A percentile compares a stretch with the other conserved stretches of the same genome.
Evolutionary conservation across 2,113 vertebrate genomes (phyloP).

Genomic region (Amia ocellicauda): DNA sequence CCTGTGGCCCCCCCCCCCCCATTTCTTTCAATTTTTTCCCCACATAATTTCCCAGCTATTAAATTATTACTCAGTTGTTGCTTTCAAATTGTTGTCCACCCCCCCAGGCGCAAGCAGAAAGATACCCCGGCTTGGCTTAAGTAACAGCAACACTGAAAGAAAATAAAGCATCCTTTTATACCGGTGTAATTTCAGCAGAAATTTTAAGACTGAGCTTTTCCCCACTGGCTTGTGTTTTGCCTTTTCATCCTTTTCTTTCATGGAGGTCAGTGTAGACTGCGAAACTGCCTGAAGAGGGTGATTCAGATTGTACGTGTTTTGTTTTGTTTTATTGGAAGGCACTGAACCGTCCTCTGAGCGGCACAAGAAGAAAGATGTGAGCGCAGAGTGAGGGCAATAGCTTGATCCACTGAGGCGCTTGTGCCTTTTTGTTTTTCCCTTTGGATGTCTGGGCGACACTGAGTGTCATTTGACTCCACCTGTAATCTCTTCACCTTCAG

Average conservation of each 20-base stretch:
- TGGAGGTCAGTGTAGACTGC: conserved; percentile 37
- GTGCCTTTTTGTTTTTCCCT: conserved; percentile 46
- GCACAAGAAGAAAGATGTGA: conserved; percentile 48
- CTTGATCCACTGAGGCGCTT: conserved; percentile 47
- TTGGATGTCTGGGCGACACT: too few species aligned
- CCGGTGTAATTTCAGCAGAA: conserved; percentile 31
- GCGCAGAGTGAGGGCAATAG: conserved; percentile 50
- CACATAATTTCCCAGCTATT: conserved; percentile 45
- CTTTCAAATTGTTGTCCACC: conserved; percentile 34
- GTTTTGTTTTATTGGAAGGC: conserved; percentile 57
- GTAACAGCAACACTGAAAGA: conserved; percentile 31
- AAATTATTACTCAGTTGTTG: conserved; percentile 50
- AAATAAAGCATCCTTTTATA: conserved; percentile 32
- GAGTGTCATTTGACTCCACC: too few species aligned
- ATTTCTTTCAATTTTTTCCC: conserved; percentile 24
- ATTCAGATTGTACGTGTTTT: conserved; percentile 29
- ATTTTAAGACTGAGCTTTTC: conserved; percentile 23
- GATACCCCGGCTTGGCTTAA: conserved; percentile 31
- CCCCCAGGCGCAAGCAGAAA: conserved; percentile 24
- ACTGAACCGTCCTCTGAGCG: conserved; percentile 57
- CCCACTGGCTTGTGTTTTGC: conserved; percentile 31
- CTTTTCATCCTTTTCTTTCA: conserved; percentile 31
- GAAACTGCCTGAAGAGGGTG: conserved; percentile 51
- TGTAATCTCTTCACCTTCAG: too few species aligned
- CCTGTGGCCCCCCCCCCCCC: conserved; percentile 25